Base-by-base conservation (phyloP, 1,140 invertebrate species). In the Metopolophium dirhodum region DNA sequence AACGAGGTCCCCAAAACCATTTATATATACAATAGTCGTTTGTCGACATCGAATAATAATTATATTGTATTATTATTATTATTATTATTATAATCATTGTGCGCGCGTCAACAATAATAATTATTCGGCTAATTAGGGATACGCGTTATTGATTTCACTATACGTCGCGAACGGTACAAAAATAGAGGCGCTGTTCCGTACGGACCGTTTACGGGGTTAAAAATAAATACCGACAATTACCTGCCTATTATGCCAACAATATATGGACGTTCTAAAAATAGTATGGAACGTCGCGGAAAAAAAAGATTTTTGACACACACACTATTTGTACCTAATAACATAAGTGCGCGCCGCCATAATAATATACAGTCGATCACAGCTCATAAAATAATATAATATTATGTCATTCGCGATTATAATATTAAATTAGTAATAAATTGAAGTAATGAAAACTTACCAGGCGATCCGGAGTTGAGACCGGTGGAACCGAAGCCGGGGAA, bases 401-500 rank as follows among this genome's bases (percentile, higher is more conserved):
- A 41, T 41, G 41, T 41, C 41, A 41, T 41, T 41, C 30, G 57
- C 54, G 54, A 51, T 51, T 41, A 41, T 49, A 49, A 49, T 41
- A 41, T 41, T 41, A 41, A 41, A 14, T n/a, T 49, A 49, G 9
- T 41, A 41, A 4, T 41, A 41, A 41, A 14, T n/a, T 68, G 61
- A 18, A 11, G 11, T n/a, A 41, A 4, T 23, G n/a, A 26, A 85
- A 26, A 88, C 86, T 94, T 94, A 95, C 94, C 94, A 93, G 94
- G 94, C 37, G 94, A 93, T 41, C 91, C 91, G 82, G 91, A 95
- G 30, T 94, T 94, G n/a, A 94, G 94, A 68, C 94, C 94, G 54
- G 94, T 91, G 47, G 93, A 93, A 54, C 94, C 94, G 91, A 95
- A 95, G 8, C 94, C 88, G 9, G 94, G 94, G 68, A 95, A 95